Evolutionary conservation across 2,113 vertebrate species (phyloP).

Genomic region (Glareola pratincola): DNA sequence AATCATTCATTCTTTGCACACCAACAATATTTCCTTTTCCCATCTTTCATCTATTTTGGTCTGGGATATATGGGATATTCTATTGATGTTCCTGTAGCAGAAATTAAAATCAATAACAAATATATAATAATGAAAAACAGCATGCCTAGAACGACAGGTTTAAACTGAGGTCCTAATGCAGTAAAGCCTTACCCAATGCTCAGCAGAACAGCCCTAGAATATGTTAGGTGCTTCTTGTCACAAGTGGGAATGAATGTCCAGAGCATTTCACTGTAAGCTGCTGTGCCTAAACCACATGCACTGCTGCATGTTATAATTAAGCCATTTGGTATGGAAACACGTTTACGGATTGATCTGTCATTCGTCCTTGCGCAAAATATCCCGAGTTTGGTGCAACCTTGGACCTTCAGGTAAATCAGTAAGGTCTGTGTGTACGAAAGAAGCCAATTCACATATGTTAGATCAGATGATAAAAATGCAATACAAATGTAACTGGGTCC

Average conservation of each 20-base stretch:
- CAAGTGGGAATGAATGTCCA: background rate
- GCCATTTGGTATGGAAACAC: background rate
- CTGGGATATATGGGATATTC: background rate
- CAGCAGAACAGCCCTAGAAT: background rate
- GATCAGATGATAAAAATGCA: background rate
- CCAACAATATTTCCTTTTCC: background rate
- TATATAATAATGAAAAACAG: background rate
- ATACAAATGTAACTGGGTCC: background rate
- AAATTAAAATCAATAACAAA: background rate
- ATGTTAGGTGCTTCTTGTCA: background rate
- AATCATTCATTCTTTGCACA: background rate
- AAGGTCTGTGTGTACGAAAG: background rate
- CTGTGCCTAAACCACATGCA: background rate
- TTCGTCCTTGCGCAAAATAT: background rate
- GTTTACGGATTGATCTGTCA: background rate
- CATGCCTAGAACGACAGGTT: background rate
- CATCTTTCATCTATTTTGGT: background rate
- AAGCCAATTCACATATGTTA: background rate
- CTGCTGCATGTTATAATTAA: background rate
- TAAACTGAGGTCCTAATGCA: background rate
- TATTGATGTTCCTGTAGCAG: background rate
- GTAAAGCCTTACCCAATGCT: background rate
- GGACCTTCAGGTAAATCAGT: background rate
- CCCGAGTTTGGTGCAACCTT: background rate
- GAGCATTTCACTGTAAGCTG: background rate